Evolutionary conservation across 2,888 invertebrate species (phyloP).

Genomic region (Galerucella pusilla): DNA sequence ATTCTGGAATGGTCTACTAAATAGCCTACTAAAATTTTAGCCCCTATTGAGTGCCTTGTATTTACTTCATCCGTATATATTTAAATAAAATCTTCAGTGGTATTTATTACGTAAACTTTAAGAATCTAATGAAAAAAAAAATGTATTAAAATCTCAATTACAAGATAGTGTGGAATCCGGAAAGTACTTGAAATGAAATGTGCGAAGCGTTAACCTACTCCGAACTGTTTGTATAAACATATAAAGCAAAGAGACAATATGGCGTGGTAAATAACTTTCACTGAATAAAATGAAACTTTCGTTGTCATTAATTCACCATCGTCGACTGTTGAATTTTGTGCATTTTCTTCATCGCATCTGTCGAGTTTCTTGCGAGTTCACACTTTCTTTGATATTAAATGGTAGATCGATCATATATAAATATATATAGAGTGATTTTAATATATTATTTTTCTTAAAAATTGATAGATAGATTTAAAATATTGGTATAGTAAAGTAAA

Average conservation of each 20-base stretch:
- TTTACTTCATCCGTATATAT: too few relatives aligned
- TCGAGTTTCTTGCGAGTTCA: conserved; percentile 11
- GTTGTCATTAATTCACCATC: conserved; percentile 8
- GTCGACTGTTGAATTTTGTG: neutral
- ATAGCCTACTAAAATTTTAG: too few relatives aligned
- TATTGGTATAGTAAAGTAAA: too few relatives aligned
- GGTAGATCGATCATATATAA: neutral
- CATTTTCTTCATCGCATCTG: conserved; percentile 23
- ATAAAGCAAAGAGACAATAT: conserved; percentile 16
- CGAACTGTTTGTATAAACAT: neutral
- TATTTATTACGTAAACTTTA: too few relatives aligned
- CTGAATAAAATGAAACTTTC: conserved; percentile 20
- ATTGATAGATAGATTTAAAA: too few relatives aligned
- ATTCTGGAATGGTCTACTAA: too few relatives aligned
- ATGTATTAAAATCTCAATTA: neutral
- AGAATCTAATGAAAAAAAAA: neutral
- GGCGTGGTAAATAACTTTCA: conserved; percentile 20
- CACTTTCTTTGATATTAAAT: conserved; percentile 19
- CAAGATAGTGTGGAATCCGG: conserved; percentile 15
- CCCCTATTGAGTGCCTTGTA: too few relatives aligned
- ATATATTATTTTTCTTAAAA: too few relatives aligned
- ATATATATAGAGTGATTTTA: too few relatives aligned
- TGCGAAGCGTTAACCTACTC: neutral
- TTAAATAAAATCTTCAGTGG: too few relatives aligned
- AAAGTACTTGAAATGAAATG: conserved; percentile 10